phyloP scores from a whole-genome alignment of 2,888 invertebrate genomes.

The Mechanitis mazaeus region DNA sequence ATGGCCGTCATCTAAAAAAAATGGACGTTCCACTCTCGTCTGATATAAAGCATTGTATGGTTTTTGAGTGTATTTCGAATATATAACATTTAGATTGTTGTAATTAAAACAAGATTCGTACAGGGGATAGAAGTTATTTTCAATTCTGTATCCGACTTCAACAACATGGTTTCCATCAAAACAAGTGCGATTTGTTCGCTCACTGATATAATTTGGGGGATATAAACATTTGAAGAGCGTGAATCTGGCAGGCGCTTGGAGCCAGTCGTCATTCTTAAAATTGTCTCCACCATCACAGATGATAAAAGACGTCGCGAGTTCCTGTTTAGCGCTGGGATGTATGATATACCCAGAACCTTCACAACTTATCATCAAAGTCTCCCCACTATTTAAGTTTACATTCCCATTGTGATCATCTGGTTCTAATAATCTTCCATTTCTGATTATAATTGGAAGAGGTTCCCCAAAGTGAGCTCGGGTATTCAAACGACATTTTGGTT shows the following conservation, averaged over 20 bases:
- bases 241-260: constrained; percentile 46
- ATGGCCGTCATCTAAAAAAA: constrained; percentile 48
- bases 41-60: constrained; percentile 62
- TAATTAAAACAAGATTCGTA: constrained; percentile 66
- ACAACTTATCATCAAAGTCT: constrained; percentile 54
- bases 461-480: constrained; percentile 51
- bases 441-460: constrained; percentile 56
- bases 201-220: constrained; percentile 48
- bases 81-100: constrained; percentile 42
- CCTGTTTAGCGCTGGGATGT: constrained; percentile 43
- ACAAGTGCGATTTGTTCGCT: constrained; percentile 50
- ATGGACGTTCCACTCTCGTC: constrained; percentile 55
- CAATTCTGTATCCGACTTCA: constrained; percentile 60
- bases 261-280: constrained; percentile 56
- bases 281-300: constrained; percentile 48
- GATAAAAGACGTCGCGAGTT: constrained; percentile 42
- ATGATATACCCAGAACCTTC: constrained; percentile 42
- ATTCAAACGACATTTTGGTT: constrained; percentile 49
- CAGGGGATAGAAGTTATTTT: constrained; percentile 48
- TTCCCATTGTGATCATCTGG: constrained; percentile 54
- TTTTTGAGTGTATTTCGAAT: constrained; percentile 62
- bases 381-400: constrained; percentile 48
- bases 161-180: constrained; percentile 46
- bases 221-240: constrained; percentile 43
- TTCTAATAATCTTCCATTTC: constrained; percentile 50